These are phyloP conservation scores for Azemiops feae DNA, from an alignment of 2,113 vertebrate genomes.

Conservation along the genomic window DNA sequence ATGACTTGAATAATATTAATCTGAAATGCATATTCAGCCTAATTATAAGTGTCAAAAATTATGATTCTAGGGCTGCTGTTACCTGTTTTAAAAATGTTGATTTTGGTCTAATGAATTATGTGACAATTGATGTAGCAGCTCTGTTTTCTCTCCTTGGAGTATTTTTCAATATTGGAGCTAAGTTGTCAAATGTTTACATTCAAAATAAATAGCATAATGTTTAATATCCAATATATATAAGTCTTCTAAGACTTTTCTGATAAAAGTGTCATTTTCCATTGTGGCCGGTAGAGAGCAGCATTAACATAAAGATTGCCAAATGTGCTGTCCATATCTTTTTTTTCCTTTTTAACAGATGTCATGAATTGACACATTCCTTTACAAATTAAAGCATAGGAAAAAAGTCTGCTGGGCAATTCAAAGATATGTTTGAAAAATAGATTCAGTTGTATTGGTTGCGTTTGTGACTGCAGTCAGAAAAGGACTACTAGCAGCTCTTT, in stretches of 20 bases:
- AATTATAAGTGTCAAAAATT: not conserved
- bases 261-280: not conserved
- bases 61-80: not conserved
- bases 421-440: not conserved
- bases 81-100: not conserved
- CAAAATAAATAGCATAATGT: not conserved
- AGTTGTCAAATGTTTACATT: not conserved
- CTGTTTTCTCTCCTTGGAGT: not conserved
- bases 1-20: not conserved
- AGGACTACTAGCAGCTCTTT: not conserved
- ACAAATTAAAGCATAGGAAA: not conserved
- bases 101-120: not conserved
- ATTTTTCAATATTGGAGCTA: not conserved
- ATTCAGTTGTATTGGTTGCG: not conserved
- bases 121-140: not conserved
- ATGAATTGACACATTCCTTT: not conserved
- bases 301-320: constrained; percentile 18
- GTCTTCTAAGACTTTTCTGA: not conserved
- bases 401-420: not conserved
- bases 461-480: not conserved
- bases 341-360: not conserved
- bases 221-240: not conserved
- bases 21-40: not conserved
- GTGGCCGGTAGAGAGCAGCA: constrained; percentile 54
- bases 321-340: not conserved